Evolutionary conservation across 2,113 vertebrate genomes (phyloP).

Genomic region (Pleuronectes platessa): DNA sequence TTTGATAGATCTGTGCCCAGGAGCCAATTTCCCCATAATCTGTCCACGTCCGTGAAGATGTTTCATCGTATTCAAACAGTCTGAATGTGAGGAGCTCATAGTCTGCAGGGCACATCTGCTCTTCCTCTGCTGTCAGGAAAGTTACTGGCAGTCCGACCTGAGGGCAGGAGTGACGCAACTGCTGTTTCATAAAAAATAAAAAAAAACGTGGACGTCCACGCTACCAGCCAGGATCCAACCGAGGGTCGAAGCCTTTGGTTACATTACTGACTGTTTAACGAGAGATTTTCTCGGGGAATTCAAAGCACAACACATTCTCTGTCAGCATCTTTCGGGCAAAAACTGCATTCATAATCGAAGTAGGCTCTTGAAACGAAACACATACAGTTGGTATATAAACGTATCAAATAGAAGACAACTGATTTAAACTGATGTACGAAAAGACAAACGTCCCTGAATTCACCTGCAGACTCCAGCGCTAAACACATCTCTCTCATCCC

Average conservation of each 20-base stretch:
- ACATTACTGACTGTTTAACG: not conserved
- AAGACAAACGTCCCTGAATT: slow-evolving; percentile 22
- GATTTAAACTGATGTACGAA: not conserved
- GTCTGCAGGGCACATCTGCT: slow-evolving; percentile 24
- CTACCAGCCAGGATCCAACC: not conserved
- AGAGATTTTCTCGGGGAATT: not conserved
- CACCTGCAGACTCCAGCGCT: slow-evolving; percentile 52
- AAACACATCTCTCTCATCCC: slow-evolving; percentile 33
- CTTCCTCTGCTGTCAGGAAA: slow-evolving; percentile 22
- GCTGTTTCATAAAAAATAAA: too few relatives aligned
- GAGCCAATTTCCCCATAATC: not conserved
- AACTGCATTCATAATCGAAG: too few relatives aligned
- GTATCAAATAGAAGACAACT: not conserved
- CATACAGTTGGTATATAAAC: not conserved
- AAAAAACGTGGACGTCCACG: slow-evolving; percentile 6
- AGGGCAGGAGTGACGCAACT: slow-evolving; percentile 40
- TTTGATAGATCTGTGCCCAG: not conserved
- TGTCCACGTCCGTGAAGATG: not conserved
- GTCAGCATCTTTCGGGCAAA: too few relatives aligned
- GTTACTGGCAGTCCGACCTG: slow-evolving; percentile 11
- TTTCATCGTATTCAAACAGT: not conserved
- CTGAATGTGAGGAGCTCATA: slow-evolving; percentile 1
- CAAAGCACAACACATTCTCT: too few relatives aligned
- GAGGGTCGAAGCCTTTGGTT: not conserved
- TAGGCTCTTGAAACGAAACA: too few relatives aligned